Percentiles rank a stretch among this genome's conserved stretches.
These are phyloP conservation scores for Conus betulinus DNA, from an alignment of 1,140 invertebrate species.

Conservation along the genomic window DNA sequence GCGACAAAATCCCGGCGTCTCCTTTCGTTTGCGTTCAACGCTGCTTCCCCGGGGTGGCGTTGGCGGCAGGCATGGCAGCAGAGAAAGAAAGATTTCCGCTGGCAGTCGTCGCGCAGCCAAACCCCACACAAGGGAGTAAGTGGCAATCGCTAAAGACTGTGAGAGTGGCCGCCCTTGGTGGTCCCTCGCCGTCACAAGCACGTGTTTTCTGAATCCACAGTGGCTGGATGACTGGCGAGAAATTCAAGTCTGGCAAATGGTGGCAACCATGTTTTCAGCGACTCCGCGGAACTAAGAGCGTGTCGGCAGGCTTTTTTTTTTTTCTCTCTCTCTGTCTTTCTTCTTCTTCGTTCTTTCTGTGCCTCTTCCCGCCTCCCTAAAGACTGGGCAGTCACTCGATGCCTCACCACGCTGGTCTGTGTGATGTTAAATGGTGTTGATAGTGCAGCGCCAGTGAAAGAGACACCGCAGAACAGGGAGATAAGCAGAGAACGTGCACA, in stretches of 20 bases:
- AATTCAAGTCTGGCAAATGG: constrained; percentile 26
- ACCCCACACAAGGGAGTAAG: constrained; percentile 11
- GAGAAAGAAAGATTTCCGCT: not conserved
- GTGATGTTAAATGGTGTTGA: constrained; percentile 10
- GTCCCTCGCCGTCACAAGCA: constrained; percentile 30
- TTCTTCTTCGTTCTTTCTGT: not conserved
- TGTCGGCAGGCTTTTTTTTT: constrained; percentile 14
- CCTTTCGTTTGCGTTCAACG: not conserved
- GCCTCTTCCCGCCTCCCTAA: not conserved
- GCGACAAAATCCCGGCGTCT: constrained; percentile 6
- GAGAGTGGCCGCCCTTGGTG: constrained; percentile 38
- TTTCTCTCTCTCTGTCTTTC: not conserved
- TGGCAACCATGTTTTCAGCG: constrained; percentile 17
- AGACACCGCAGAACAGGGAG: no score
- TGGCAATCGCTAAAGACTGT: constrained; percentile 37
- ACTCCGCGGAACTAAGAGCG: not conserved
- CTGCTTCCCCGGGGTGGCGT: not conserved
- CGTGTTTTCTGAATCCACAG: constrained; percentile 35
- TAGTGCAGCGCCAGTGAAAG: not conserved
- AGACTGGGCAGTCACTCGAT: no score
- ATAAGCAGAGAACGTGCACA: no score
- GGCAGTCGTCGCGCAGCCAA: constrained; percentile 17
- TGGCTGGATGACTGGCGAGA: constrained; percentile 19
- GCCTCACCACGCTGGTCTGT: no score
- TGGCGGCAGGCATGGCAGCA: no score